Conservation (phyloP, 2,797 vertebrate genomes). For the Pachyuromys duprasi region DNA sequence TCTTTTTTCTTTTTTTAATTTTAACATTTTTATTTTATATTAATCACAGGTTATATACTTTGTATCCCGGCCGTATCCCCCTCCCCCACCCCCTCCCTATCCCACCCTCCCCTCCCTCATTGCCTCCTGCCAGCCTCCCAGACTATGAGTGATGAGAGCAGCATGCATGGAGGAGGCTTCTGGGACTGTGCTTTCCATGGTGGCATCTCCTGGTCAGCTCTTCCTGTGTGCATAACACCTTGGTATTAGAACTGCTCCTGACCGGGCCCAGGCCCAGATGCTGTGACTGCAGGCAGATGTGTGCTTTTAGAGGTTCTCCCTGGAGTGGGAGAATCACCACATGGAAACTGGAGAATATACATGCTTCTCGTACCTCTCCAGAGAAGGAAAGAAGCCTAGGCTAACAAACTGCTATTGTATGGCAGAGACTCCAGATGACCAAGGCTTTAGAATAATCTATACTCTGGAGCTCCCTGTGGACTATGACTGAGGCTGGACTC, state of each 20-base stretch:
- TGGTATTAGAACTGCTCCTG: not conserved
- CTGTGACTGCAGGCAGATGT: not conserved
- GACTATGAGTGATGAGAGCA: not conserved
- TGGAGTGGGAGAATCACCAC: not conserved
- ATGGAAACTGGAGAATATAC: not conserved
- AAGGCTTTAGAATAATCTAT: not conserved
- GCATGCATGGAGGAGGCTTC: not conserved
- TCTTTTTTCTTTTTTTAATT: too few species aligned
- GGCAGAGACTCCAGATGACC: not conserved
- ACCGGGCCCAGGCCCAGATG: not conserved
- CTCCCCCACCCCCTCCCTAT: too few species aligned
- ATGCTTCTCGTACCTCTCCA: not conserved
- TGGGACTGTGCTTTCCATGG: not conserved
- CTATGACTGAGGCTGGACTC: not conserved
- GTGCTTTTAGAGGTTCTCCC: not conserved
- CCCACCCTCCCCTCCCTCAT: too few species aligned
- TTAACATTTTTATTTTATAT: too few species aligned
- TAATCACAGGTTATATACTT: too few species aligned
- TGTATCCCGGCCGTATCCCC: too few species aligned
- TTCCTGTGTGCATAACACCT: not conserved
- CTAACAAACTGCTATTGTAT: not conserved
- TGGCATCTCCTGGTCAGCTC: not conserved
- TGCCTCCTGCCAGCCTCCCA: not conserved
- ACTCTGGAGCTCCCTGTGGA: not conserved
- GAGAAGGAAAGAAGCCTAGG: not conserved